Evolutionary conservation across 2,888 invertebrate genomes (phyloP).

Genomic region (Coenonympha glycerion): DNA sequence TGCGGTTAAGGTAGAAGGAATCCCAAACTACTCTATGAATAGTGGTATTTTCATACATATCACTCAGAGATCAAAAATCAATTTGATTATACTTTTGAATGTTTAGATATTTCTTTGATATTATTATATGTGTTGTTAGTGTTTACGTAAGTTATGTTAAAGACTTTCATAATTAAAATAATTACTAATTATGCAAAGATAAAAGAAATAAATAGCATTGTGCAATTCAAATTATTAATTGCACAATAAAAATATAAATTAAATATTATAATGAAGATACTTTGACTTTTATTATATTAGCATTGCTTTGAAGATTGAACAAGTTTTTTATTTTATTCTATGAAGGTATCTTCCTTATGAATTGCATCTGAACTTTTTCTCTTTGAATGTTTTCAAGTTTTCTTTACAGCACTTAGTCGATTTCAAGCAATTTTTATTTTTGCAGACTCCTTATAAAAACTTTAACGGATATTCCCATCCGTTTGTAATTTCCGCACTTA

Average conservation of each 20-base stretch:
- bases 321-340: neutral
- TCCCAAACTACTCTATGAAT: too few species aligned
- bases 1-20: too few species aligned
- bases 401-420: neutral
- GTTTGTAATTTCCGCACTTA: neutral
- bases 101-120: too few species aligned
- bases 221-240: slow-evolving; percentile 2
- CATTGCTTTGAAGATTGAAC: neutral
- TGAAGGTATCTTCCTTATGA: neutral
- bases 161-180: too few species aligned
- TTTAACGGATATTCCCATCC: neutral
- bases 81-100: too few species aligned
- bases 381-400: neutral
- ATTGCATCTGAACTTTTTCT: neutral
- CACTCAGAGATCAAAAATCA: too few species aligned
- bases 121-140: too few species aligned
- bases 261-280: slow-evolving; percentile 1
- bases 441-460: neutral
- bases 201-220: neutral
- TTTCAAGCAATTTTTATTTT: neutral
- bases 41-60: too few species aligned
- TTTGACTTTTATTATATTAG: slow-evolving; percentile 9
- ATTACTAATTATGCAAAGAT: neutral
- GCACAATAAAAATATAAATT: slow-evolving; percentile 1
- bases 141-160: too few species aligned